Evolutionary conservation across 2,888 invertebrate genomes (phyloP).

Genomic region (Morpho helenor): DNA sequence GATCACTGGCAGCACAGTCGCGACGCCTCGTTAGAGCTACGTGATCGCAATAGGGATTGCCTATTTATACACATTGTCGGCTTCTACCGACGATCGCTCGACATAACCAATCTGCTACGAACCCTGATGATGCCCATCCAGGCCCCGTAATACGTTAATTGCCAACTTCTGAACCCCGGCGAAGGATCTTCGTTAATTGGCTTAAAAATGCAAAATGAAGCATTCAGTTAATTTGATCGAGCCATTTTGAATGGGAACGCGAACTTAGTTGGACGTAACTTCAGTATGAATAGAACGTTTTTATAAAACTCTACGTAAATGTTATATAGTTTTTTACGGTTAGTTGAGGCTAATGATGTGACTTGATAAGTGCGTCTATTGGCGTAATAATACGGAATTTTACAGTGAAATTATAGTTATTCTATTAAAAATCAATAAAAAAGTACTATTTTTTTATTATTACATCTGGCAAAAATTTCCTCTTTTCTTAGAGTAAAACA

Average conservation of each 20-base stretch:
- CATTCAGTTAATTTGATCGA: constrained; percentile 54
- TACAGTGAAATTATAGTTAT: too few relatives aligned
- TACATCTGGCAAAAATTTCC: too few relatives aligned
- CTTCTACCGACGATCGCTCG: constrained; percentile 41
- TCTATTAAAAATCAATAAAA: too few relatives aligned
- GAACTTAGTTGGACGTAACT: constrained; percentile 60
- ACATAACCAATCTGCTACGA: constrained; percentile 43
- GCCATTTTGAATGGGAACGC: constrained; percentile 46
- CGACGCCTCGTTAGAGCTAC: constrained; percentile 71
- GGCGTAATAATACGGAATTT: too few relatives aligned
- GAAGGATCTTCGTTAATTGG: constrained; percentile 37
- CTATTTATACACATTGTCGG: constrained; percentile 73
- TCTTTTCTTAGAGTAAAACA: too few relatives aligned
- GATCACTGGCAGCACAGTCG: constrained; percentile 54
- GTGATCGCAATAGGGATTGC: constrained; percentile 73
- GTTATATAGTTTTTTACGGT: constrained; percentile 28
- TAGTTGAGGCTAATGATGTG: constrained; percentile 33
- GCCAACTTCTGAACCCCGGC: constrained; percentile 21
- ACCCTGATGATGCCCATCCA: constrained; percentile 34
- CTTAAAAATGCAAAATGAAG: constrained; percentile 47
- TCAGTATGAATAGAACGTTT: constrained; percentile 58
- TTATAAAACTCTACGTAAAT: constrained; percentile 44
- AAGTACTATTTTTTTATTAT: too few relatives aligned
- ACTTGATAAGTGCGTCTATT: too few relatives aligned
- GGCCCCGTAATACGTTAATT: constrained; percentile 22